Percentiles rank a stretch among this genome's conserved stretches.
phyloP scores from a whole-genome alignment of 2,113 vertebrate species.

The Sturnus vulgaris region DNA sequence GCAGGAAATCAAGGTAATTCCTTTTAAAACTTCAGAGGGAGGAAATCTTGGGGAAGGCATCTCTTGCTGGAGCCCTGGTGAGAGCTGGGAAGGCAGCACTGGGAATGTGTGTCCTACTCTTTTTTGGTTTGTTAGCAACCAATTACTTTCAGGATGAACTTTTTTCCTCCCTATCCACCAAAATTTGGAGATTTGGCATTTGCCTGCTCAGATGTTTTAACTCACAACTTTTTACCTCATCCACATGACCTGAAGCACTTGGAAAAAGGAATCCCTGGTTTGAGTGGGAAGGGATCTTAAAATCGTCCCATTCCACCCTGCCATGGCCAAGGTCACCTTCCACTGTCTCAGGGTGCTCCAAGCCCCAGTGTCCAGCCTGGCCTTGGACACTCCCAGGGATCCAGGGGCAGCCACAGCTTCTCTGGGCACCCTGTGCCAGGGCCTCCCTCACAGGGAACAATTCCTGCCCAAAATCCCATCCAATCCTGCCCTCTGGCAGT shows the following conservation, averaged over 20 bases:
- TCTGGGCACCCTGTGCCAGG: not conserved
- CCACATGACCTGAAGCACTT: rapidly evolving
- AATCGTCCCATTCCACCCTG: not conserved
- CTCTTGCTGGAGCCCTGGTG: rapidly evolving
- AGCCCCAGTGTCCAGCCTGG: rapidly evolving
- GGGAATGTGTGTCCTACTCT: not conserved
- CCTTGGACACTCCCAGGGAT: not conserved
- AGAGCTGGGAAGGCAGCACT: not conserved
- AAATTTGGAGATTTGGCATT: not conserved
- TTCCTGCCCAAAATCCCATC: not conserved
- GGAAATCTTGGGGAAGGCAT: not conserved
- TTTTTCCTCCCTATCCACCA: not conserved
- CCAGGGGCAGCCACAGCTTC: not conserved
- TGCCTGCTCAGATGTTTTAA: not conserved
- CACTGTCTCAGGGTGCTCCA: rapidly evolving
- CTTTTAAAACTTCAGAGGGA: not conserved
- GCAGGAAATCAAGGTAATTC: not conserved
- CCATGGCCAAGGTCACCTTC: not conserved
- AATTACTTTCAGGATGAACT: rapidly evolving
- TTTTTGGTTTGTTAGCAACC: not conserved
- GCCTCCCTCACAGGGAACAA: rapidly evolving
- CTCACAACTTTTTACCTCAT: not conserved
- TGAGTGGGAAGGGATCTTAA: not conserved
- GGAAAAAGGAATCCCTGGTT: not conserved
- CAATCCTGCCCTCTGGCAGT: rapidly evolving